These are phyloP conservation scores for Astropecten irregularis DNA, from an alignment of 53 echinoderm and acorn worm genomes.

Conservation along the genomic window DNA sequence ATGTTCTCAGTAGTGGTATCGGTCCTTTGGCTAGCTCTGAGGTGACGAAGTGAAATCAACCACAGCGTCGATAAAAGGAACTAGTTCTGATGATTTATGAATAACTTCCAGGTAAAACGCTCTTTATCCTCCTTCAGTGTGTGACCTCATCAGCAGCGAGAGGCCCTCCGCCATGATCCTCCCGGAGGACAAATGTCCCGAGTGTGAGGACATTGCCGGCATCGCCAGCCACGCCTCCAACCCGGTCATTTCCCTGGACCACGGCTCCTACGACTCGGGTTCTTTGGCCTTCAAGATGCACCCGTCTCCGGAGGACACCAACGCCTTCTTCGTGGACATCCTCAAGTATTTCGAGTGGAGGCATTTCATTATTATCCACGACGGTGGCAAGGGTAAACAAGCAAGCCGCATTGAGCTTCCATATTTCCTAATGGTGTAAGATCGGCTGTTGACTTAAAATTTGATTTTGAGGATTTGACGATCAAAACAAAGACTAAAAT, in stretches of 20 bases:
- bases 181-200: slow-evolving; percentile 81
- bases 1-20: too few species aligned
- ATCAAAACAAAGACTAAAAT: too few species aligned
- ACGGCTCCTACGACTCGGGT: slow-evolving; percentile 72
- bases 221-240: slow-evolving; percentile 91
- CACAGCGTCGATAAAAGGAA: too few species aligned
- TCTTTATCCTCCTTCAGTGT: slow-evolving; percentile 54
- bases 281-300: slow-evolving; percentile 96
- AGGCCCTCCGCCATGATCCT: slow-evolving; percentile 83
- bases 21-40: too few species aligned
- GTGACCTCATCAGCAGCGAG: slow-evolving; percentile 75
- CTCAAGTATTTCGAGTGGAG: slow-evolving; percentile 85
- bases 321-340: slow-evolving; percentile 78
- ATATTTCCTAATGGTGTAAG: too few species aligned
- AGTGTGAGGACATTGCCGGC: slow-evolving; percentile 87
- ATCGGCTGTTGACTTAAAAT: too few species aligned
- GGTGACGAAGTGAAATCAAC: too few species aligned
- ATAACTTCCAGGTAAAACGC: too few species aligned
- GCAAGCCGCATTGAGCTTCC: too few species aligned
- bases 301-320: slow-evolving; percentile 88
- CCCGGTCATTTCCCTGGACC: slow-evolving; percentile 84
- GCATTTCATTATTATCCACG: slow-evolving; percentile 92
- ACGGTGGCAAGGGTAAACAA: slow-evolving; percentile 84
- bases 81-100: too few species aligned
- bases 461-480: too few species aligned